A percentile compares a stretch with the other conserved stretches of the same genome.
phyloP scores from a whole-genome alignment of 2,888 invertebrate genomes.

The Spilosoma lubricipeda region DNA sequence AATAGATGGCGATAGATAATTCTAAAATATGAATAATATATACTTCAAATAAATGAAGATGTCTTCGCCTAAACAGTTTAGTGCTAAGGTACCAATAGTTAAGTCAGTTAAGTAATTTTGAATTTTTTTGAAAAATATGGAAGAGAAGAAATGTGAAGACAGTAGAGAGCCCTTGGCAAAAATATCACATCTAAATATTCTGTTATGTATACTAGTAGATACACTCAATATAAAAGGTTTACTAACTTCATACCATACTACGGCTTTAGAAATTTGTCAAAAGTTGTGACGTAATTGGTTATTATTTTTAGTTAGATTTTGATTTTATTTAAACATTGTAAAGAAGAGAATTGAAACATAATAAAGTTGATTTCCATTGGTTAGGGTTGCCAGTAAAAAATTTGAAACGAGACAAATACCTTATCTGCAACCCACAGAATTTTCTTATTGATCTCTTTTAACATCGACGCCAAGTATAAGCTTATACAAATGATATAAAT shows the following conservation, averaged over 20 bases:
- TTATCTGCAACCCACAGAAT: conserved; percentile 59
- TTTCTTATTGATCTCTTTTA: conserved; percentile 78
- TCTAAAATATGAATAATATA: conserved; percentile 44
- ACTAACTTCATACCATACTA: no score
- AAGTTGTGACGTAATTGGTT: no score
- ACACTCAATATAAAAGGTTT: no score
- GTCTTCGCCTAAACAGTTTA: neutral
- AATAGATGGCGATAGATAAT: conserved; percentile 38
- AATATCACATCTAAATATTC: neutral
- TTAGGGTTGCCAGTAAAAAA: no score
- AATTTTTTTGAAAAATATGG: neutral
- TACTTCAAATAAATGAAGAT: neutral
- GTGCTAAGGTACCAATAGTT: neutral
- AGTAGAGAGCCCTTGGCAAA: neutral
- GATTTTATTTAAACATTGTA: no score
- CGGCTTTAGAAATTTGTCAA: no score
- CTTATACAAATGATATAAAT: conserved; percentile 89
- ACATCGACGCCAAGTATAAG: conserved; percentile 82
- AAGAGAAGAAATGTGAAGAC: no score
- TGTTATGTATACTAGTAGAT: neutral
- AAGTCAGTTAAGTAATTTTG: neutral
- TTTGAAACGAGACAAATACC: conserved; percentile 49
- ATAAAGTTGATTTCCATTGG: no score
- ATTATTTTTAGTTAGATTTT: no score
- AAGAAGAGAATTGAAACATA: neutral